Base-by-base conservation (phyloP, 2,888 invertebrate genomes). In the Ornithoptera alexandrae region DNA sequence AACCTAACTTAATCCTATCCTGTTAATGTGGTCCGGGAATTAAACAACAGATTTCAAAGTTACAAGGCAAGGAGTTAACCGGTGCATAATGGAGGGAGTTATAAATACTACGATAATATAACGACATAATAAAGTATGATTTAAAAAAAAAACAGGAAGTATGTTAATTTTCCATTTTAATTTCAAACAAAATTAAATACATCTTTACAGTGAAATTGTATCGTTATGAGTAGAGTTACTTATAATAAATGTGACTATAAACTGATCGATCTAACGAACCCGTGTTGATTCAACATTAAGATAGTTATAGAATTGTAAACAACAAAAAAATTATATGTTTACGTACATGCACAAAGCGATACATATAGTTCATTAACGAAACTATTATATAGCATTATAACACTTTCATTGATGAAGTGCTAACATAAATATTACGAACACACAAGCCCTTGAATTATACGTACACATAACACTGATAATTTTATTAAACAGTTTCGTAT, bases 171-270 rank as follows among this genome's bases (percentile, higher is more conserved):
- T 50, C 50, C 50, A 50, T 57, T 89, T 89, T 89, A 87, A 86
- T 90, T 85, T 84, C 89, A 89, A 86, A 81, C 86, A 89, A 88
- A 84, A 85, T 85, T 89, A 87, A 87, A 87, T 90, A 90, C 89
- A 89, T 83, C 77, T 88, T 89, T 90, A 90, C 90, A 89, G 82
- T 85, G 83, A 86, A 84, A 81, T 84, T 82, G 85, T 79, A 86
- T 82, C 86, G 84, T 85, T 84, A 85, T 79, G 85, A 80, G 85
- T 83, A 83, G 77, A 85, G 86, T 81, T 87, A 89, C 80, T 77
- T 84, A 89, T 89, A 92, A 90, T 89, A 92, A 92, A 92, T 92
- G 92, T 92, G 92, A 92, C 92, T 86, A 78, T 86, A 88, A 89
- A 89, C 87, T 74, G 62, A 72, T 36, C 15, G 36, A 53, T 50